Evolutionary conservation across 2,888 invertebrate species (phyloP), one percentile per base, ranked within the genome.

Genomic region (Choristoneura rosaceana): DNA sequence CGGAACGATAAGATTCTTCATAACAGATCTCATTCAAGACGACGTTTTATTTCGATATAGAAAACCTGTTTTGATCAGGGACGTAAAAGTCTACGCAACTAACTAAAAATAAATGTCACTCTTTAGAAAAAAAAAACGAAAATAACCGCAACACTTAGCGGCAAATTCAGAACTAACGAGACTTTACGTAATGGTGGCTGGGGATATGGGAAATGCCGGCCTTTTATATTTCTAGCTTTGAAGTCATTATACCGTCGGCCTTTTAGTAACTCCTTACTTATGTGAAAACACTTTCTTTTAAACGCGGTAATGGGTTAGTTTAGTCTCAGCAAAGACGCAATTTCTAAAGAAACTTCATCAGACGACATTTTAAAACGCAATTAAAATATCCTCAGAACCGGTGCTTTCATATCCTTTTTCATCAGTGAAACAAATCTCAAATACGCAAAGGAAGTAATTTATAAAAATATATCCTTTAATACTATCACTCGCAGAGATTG

Each of bases 211-310:
- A 71, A 71, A 62, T 71, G 68, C 59, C 47, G 71, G 71, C 71
- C 71, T 68, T 73, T 73, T 58, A 73, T 73, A 73, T 73, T 73
- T 63, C 71, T 17, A 69, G 73, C 73, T 73, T 73, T 73, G 73
- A 73, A 60, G 73, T 60, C 67, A 66, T 71, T 59, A 71, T 64
- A 64, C 34, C 25, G 65, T 9, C 41, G 59, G 69, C 68, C 71
- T 71, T 68, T 71, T 68, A 71, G 63, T 73, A 69, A 73, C 73
- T 73, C 68, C 68, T 73, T 64, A 69, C 64, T 73, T 64, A 64
- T 58, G 67, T 71, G 38, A 71, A 67, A 73, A 69, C 69, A 69
- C 63, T 73, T 73, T 63, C 71, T 58, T 71, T 64, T 69, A 64
- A 50, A 34, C 41, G 25, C 63, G 0, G 59, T 73, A 64, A 64